Conservation (phyloP, 2,113 vertebrate species). For the Lonchura striata region DNA sequence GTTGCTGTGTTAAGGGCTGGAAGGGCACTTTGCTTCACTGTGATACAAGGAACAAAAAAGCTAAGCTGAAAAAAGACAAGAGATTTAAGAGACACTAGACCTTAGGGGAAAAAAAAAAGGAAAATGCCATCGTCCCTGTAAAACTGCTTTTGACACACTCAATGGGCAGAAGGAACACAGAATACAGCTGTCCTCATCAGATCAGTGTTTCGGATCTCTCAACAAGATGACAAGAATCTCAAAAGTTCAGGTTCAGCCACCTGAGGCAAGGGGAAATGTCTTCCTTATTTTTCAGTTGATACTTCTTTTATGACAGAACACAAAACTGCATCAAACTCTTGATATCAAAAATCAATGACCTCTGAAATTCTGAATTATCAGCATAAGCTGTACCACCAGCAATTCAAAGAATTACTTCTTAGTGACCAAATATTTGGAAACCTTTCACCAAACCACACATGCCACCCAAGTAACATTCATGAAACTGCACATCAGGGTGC, state of each 20-base stretch:
- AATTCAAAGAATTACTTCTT: neutral
- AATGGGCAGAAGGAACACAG: neutral
- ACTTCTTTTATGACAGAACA: neutral
- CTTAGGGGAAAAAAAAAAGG: neutral
- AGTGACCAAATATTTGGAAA: neutral
- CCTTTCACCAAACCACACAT: neutral
- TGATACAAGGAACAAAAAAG: neutral
- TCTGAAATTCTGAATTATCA: neutral
- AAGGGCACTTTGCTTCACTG: neutral
- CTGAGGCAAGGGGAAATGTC: neutral
- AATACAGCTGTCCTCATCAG: neutral
- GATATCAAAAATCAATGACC: neutral
- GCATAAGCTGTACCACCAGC: accelerated
- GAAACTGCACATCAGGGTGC: neutral
- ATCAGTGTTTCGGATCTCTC: neutral
- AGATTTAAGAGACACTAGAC: neutral
- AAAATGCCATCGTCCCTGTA: neutral
- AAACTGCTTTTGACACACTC: neutral
- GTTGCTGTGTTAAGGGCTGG: neutral
- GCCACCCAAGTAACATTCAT: accelerated
- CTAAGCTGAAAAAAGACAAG: neutral
- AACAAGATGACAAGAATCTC: neutral
- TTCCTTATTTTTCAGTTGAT: neutral
- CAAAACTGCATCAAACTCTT: neutral
- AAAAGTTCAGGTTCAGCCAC: neutral